Conservation (phyloP, 1,140 invertebrate species). For the Sminthurides bifidus region DNA sequence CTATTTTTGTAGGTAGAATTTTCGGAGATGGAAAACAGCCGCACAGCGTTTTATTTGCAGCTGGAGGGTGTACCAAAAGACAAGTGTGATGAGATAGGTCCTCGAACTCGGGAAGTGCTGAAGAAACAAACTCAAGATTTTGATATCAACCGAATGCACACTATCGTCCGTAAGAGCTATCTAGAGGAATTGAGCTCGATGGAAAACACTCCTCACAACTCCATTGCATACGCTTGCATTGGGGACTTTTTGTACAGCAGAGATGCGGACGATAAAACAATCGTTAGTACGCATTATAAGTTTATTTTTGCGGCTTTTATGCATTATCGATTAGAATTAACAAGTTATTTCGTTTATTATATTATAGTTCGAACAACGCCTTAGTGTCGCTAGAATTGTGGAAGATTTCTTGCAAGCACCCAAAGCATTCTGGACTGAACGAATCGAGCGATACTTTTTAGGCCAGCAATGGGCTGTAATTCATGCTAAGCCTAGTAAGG, state of each 20-base stretch:
- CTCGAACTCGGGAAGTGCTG: constrained; percentile 48
- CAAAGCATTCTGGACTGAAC: constrained; percentile 54
- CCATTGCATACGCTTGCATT: constrained; percentile 61
- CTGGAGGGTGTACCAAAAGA: constrained; percentile 63
- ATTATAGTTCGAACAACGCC: constrained; percentile 52
- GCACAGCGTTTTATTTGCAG: constrained; percentile 52
- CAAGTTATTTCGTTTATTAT: constrained; percentile 21
- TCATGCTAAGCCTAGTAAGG: constrained; percentile 45
- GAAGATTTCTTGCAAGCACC: constrained; percentile 50
- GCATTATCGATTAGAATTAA: constrained; percentile 8
- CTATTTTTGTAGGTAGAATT: constrained; percentile 48
- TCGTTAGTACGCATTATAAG: constrained; percentile 35
- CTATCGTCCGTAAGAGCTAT: constrained; percentile 58
- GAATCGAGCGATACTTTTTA: constrained; percentile 59
- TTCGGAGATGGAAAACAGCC: constrained; percentile 57
- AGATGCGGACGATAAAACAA: constrained; percentile 52
- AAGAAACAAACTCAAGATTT: constrained; percentile 43
- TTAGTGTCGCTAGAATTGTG: constrained; percentile 56
- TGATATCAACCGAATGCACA: constrained; percentile 61
- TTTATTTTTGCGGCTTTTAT: not conserved
- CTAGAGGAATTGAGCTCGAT: constrained; percentile 56
- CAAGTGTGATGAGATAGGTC: constrained; percentile 51
- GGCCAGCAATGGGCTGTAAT: constrained; percentile 44
- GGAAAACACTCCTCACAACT: constrained; percentile 63
- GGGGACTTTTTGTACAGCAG: constrained; percentile 68